Conservation (phyloP, 2,888 invertebrate genomes). For the Rhodophaea formosa region DNA sequence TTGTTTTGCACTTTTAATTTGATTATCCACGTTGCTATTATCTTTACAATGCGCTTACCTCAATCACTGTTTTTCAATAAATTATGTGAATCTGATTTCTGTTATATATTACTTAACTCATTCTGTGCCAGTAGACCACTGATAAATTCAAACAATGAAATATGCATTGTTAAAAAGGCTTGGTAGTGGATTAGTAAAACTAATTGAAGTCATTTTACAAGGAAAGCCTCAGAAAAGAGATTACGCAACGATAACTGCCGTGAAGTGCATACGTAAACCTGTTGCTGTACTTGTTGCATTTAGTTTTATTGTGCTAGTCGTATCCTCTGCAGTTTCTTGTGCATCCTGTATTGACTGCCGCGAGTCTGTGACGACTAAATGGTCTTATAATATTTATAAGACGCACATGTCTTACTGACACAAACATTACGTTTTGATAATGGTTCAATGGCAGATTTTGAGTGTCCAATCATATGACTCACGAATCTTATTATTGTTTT, state of each 20-base stretch:
- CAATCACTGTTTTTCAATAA: no score
- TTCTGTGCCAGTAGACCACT: no score
- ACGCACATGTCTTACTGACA: neutral
- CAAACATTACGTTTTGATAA: neutral
- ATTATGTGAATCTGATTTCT: no score
- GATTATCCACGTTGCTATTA: no score
- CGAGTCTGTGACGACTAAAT: neutral
- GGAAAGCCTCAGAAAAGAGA: neutral
- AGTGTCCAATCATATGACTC: neutral
- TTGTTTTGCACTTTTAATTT: slow-evolving; percentile 1
- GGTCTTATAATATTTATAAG: neutral
- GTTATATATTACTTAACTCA: no score
- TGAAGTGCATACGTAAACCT: slow-evolving; percentile 56
- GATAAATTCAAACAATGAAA: no score
- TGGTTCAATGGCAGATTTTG: neutral
- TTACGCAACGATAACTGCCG: slow-evolving; percentile 53
- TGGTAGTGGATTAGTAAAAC: no score
- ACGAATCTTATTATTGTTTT: neutral
- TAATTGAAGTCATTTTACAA: neutral
- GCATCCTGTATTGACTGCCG: neutral
- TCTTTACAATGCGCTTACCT: no score
- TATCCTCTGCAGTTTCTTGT: slow-evolving; percentile 18
- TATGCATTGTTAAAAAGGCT: no score
- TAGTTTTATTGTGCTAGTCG: slow-evolving; percentile 34
- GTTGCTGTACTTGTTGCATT: slow-evolving; percentile 51